Evolutionary conservation across 2,113 vertebrate species (phyloP).

Genomic region (Ptilonorhynchus violaceus): DNA sequence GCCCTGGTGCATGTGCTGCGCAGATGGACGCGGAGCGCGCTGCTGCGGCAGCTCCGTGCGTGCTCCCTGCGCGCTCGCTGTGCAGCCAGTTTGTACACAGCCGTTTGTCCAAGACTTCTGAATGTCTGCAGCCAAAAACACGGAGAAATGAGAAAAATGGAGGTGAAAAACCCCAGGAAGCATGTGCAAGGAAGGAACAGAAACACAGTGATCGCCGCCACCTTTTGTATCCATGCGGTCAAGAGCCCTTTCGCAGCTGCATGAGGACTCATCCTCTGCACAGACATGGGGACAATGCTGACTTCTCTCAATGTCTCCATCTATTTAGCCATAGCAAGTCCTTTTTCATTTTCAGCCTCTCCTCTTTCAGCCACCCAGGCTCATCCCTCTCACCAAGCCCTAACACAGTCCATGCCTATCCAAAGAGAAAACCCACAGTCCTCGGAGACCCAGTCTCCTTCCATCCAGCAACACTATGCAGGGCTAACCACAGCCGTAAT

Average conservation of each 20-base stretch:
- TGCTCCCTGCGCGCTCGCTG: neutral
- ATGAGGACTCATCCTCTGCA: neutral
- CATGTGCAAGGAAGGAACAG: neutral
- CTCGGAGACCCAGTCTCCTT: neutral
- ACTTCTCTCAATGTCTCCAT: neutral
- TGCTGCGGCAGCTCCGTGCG: neutral
- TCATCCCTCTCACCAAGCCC: neutral
- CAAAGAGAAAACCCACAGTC: neutral
- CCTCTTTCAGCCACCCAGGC: neutral
- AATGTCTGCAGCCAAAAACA: slow-evolving; percentile 1
- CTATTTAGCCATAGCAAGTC: neutral
- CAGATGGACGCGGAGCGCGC: neutral
- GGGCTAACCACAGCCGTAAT: slow-evolving; percentile 49
- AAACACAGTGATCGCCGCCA: neutral
- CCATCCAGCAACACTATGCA: slow-evolving; percentile 6
- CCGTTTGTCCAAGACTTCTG: slow-evolving; percentile 16
- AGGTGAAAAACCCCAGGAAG: neutral
- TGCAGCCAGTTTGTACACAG: slow-evolving; percentile 15
- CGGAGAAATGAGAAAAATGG: neutral
- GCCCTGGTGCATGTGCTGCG: neutral
- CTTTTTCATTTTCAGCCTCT: neutral
- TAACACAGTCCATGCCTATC: fast-evolving
- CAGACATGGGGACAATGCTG: neutral
- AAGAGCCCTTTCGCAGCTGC: neutral
- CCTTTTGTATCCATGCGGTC: fast-evolving